Evolutionary conservation across 2,888 invertebrate species (phyloP), one percentile per base, ranked within the genome.

Genomic region (Bellardia pandia): DNA sequence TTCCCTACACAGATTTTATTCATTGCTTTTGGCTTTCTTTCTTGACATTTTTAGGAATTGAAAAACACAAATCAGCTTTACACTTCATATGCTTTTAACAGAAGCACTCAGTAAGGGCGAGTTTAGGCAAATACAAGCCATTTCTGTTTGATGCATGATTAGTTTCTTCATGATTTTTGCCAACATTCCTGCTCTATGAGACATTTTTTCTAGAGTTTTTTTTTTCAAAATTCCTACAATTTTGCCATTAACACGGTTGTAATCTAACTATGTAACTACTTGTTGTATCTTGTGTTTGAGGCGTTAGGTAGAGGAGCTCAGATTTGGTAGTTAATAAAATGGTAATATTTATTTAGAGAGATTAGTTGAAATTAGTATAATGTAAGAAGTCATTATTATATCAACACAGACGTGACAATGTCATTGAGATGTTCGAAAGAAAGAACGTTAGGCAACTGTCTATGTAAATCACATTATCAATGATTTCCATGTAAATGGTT

Each of bases 281-380:
- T 45, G 30, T 56, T 60, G 37, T 62, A 42, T 37, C 16, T 62
- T 6, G 3, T 42, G 30, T 51, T n/a, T 16, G 14, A 48, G 33
- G 1, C 37, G 33, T n/a, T 53, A 13, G 33, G 7, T 33, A 4
- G 42, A 33, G 9, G 5, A 45, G 51, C 40, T 82, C 62, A 62
- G 86, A 80, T 86, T 87, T 81, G 48, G 66, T 84, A 86, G 86
- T 80, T 84, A 77, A 80, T 87, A 87, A 85, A 74, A 85, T 77
- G 45, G 66, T 74, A 69, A 81, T 69, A 87, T 75, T 80, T 87
- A 68, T 87, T 87, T 81, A 81, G n/a, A 84, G 62, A 74, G 74
- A 87, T 87, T 84, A 87, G 84, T 62, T 48, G 11, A 84, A 86
- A 80, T 84, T 84, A 86, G 76, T 75, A 53, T 60, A 72, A 84